Evolutionary conservation across 1,140 invertebrate species (phyloP), one percentile per base, ranked within the genome.

Genomic region (Drosophila bipectinata): DNA sequence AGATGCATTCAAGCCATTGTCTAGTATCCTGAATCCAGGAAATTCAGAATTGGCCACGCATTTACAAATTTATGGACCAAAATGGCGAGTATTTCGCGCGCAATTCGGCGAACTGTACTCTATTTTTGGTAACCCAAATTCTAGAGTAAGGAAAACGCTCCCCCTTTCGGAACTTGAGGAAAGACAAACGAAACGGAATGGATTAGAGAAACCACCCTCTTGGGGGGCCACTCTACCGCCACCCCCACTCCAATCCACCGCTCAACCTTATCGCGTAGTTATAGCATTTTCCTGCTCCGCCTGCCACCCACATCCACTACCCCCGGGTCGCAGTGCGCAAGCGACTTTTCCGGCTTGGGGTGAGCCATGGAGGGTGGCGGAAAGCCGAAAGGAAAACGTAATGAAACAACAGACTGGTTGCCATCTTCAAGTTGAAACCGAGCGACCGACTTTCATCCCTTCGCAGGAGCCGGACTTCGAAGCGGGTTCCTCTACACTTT

Each of bases 401-500:
- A 67, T 47, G 14, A 68, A 68, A 69, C 51, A 68, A 68, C 63
- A 48, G 52, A 57, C 83, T 87, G 78, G 81, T 85, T 87, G 78
- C 82, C 71, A 82, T 87, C 75, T 88, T 82, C 62, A 79, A 88
- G 78, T 82, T 60, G 66, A 63, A 53, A 7, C 26, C 5, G 26
- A 14, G n/a, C 62, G 67, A 77, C 77, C 52, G 74, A 81, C 64
- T 81, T 87, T 87, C 78, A 85, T 78, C 82, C 82, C 83, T 62
- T 79, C 66, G 30, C 49, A 32, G 37, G 18, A 37, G 37, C 39
- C 52, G 34, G 72, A 74, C 62, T 80, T 76, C 30, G 60, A 51
- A 49, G 57, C 68, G 57, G 34, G 51, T 75, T 58, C 68, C 18
- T 47, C n/a, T 85, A 85, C 81, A 84, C 81, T 84, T 8, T 6